Base-by-base conservation (phyloP, 1,140 invertebrate species). In the Ctenoplectra terminalis region DNA sequence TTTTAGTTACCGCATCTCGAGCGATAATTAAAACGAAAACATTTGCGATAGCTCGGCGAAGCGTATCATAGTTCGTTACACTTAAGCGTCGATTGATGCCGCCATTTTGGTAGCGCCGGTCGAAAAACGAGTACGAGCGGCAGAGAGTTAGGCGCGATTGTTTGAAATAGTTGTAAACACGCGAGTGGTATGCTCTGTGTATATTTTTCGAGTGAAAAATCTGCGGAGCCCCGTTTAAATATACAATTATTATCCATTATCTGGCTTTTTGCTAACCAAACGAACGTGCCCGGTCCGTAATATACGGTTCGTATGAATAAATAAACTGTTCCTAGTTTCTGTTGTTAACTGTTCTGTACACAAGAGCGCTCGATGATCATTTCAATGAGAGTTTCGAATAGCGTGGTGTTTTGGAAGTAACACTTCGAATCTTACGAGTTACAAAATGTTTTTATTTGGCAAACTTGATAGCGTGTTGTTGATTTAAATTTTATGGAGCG, bases 1-100 rank as follows among this genome's bases (percentile, higher is more conserved):
- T 63, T 50, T 64, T 56, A 26, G 54, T 70, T 70, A 52, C 2
- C 31, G 31, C 13, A 34, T 72, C n/a, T 26, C 15, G 6, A 13
- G n/a, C 50, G 29, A 29, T 46, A 26, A 69, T 46, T 77, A 56
- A 58, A 76, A 43, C 13, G 34, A 66, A 77, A 46, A 69, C 46
- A 77, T 66, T 76, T 56, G 13, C 48, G 11, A 46, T 3, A 6
- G 34, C 11, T 29, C 0, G 23, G 2, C 1, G 43, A 29, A 17
- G 9, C 2, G 66, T 4, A n/a, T 60, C 52, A 9, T 43, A 43
- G 40, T 43, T 43, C 23, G 54, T n/a, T 58, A 31, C 29, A 15
- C 13, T 58, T 15, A 31, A 31, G 4, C 56, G 56, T 15, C 56
- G 31, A 61, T 37, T 61, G 6, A 40, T 20, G 60, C 60, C 43